Evolutionary conservation across 1,140 invertebrate genomes (phyloP), one percentile per base, ranked within the genome.

Genomic region (Physella acuta): DNA sequence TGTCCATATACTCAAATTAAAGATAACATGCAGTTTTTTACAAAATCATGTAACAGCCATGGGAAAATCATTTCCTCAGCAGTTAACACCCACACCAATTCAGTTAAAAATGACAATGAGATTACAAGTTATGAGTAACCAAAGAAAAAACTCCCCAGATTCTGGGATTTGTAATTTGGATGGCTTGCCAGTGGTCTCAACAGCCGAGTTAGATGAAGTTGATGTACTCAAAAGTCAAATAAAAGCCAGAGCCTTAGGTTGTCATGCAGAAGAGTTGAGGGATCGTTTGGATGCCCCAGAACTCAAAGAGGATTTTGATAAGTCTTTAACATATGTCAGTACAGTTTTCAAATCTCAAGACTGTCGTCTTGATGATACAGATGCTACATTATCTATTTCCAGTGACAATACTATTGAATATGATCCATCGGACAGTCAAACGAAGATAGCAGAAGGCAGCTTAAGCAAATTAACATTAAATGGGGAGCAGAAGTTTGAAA

Each of bases 341-440:
- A n/a, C n/a, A n/a, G n/a, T n/a, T n/a, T n/a, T 26, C 5, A 8
- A 63, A 28, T 26, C 33, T 3, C 44, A 49, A 63, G 37, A 49
- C 34, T 63, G 4, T 5, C 5, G 34, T 37, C 17, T 2, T 51
- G 61, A 63, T 63, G 61, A 51, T 52, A 5, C 26, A 26, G 61
- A 49, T 49, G 37, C 61, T 5, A 60, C 61, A 24, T 28, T 68
- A n/a, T 68, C 66, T 20, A 30, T 68, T n/a, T 68, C 65, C 39
- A 69, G 61, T 36, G 66, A 74, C 26, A 60, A 69, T 34, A 63
- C 70, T 24, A 31, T 71, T 24, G 59, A 71, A 26, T 65, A 58
- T 51, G 62, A 70, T 63, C 56, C 64, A 31, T 11, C 24, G 31
- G 65, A 68, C 33, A 68, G 20, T n/a, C 14, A 37, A n/a, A 5